These are phyloP conservation scores for Pachyramphus minor DNA, from an alignment of 2,113 vertebrate genomes.

Conservation along the genomic window DNA sequence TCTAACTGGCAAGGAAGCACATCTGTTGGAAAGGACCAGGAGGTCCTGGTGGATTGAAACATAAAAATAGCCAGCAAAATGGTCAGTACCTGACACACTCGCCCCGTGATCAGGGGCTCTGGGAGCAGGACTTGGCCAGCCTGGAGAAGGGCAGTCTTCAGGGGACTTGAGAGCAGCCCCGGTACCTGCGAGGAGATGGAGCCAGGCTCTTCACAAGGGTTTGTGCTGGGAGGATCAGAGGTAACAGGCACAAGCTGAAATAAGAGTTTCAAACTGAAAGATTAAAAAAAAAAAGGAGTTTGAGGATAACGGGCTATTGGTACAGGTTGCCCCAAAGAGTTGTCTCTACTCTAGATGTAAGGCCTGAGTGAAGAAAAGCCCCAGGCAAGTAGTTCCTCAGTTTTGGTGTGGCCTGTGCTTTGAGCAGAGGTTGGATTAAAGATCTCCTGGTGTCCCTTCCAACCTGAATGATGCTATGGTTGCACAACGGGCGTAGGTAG, in stretches of 20 bases:
- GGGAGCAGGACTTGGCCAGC: not conserved
- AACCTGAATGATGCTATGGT: not conserved
- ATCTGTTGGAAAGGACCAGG: not conserved
- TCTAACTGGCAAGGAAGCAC: not conserved
- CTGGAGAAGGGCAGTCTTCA: not conserved
- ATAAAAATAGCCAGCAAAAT: not conserved
- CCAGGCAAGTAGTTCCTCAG: not conserved
- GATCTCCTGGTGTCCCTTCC: not conserved
- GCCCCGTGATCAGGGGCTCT: not conserved
- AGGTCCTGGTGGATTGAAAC: not conserved
- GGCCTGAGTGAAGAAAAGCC: not conserved
- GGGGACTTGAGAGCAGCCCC: not conserved
- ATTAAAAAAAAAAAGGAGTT: not conserved
- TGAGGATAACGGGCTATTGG: not conserved
- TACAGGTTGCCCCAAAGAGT: not conserved
- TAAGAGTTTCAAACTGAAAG: not conserved
- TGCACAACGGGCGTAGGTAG: not conserved
- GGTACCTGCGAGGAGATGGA: not conserved
- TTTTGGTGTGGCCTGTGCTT: not conserved
- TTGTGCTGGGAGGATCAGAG: accelerated
- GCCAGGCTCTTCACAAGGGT: not conserved
- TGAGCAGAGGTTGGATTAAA: not conserved
- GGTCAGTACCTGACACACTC: not conserved
- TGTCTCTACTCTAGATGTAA: not conserved
- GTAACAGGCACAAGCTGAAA: not conserved